Conservation (phyloP, 2,113 vertebrate genomes). For the Neotragus moschatus region DNA sequence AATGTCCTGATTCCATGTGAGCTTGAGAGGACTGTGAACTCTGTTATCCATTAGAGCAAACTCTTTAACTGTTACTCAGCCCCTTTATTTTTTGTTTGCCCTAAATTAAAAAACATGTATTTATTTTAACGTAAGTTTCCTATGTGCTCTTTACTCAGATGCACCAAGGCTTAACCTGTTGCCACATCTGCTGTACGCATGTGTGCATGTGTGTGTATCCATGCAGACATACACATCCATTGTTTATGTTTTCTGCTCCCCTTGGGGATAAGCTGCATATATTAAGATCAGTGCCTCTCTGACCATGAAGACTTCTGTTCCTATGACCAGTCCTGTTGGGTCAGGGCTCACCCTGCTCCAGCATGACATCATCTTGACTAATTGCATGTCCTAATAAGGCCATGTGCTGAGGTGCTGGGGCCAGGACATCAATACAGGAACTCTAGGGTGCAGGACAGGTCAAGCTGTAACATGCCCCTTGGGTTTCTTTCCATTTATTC, state of each 20-base stretch:
- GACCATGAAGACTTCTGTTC: not conserved
- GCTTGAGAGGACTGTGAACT: too few relatives aligned
- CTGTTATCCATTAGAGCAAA: not conserved
- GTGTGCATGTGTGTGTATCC: accelerated
- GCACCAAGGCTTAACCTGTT: not conserved
- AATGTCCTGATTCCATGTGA: not conserved
- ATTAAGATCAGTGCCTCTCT: not conserved
- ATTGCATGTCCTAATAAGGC: not conserved
- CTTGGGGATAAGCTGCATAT: not conserved
- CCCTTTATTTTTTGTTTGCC: not conserved
- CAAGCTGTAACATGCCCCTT: too few relatives aligned
- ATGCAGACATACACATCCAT: not conserved
- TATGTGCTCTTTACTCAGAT: not conserved
- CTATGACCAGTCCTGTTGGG: too few relatives aligned
- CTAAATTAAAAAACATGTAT: not conserved
- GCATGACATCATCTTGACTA: not conserved
- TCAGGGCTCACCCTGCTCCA: too few relatives aligned
- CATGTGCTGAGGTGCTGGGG: not conserved
- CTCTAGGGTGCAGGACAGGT: not conserved
- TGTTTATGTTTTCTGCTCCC: not conserved
- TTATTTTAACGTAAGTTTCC: not conserved
- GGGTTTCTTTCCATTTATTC: not conserved
- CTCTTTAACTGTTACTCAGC: not conserved
- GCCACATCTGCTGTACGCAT: not conserved
- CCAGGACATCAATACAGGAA: not conserved